These are phyloP conservation scores for Halocaridina rubra DNA, from an alignment of 2,888 invertebrate genomes.

Conservation along the genomic window DNA sequence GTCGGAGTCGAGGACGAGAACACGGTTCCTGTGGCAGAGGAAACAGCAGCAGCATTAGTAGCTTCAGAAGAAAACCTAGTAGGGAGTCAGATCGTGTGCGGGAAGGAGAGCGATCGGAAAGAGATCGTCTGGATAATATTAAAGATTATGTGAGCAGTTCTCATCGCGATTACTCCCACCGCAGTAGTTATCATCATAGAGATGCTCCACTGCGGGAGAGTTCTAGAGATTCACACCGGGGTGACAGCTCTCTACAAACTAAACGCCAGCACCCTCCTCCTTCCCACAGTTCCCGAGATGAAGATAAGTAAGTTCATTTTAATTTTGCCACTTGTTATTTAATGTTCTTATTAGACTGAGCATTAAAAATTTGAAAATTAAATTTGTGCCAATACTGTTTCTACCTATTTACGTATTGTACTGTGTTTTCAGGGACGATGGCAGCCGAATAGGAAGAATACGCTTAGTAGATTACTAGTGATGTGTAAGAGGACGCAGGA, in stretches of 20 bases:
- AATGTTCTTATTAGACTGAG: too few species aligned
- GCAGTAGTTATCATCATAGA: constrained; percentile 9
- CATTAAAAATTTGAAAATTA: too few species aligned
- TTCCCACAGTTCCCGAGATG: background rate
- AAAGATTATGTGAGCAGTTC: constrained; percentile 28
- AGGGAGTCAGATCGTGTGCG: constrained; percentile 25
- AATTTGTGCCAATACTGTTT: too few species aligned
- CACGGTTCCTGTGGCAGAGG: background rate
- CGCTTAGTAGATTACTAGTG: constrained; percentile 45
- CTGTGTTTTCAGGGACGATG: constrained; percentile 34
- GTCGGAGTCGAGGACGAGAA: constrained; percentile 36
- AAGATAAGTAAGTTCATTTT: constrained; percentile 49
- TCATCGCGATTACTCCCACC: constrained; percentile 31
- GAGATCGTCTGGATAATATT: constrained; percentile 9
- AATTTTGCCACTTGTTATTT: too few species aligned
- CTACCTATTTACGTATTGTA: too few species aligned
- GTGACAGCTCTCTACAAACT: background rate
- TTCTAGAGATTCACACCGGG: constrained; percentile 1
- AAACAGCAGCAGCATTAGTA: background rate
- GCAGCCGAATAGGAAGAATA: constrained; percentile 55
- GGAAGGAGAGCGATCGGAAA: constrained; percentile 28
- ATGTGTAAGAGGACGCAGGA: too few species aligned
- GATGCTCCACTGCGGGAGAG: background rate
- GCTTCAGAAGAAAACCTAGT: constrained; percentile 17
- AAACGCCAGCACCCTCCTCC: background rate